Evolutionary conservation across 2,888 invertebrate genomes (phyloP), one percentile per base, ranked within the genome.

Genomic region (Coenonympha arcania): DNA sequence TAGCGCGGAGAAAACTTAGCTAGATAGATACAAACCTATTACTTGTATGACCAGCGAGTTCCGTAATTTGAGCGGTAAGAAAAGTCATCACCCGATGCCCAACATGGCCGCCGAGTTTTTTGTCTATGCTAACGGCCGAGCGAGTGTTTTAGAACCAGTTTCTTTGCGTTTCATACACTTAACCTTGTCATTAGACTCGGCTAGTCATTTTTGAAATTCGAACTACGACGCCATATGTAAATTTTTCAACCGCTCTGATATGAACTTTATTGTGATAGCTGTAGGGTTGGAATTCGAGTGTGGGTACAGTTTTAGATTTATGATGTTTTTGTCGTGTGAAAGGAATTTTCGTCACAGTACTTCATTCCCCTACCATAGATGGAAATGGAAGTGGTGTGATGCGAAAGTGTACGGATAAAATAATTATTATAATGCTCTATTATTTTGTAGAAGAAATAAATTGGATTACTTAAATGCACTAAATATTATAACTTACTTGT

Each of bases 101-200:
- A 65, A 66, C 62, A 66, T 65, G 65, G 66, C 63, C 54, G 62
- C 53, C 56, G 48, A n/a, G 47, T 67, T 67, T 66, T 67, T 67
- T 66, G 65, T 67, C 66, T 66, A 65, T 60, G 56, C 59, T 63
- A 62, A 64, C 65, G 65, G 63, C 63, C 56, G 50, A 50, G 63
- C 61, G 60, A 63, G 62, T 64, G 63, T 63, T 64, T 61, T 59
- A 63, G 62, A 67, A 67, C 67, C 63, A 62, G 67, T 67, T 66
- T 64, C 66, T 65, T 63, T 62, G 61, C 64, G 64, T 66, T 63
- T 65, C 65, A 62, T 65, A 62, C 62, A 63, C 62, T 63, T 64
- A 67, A 67, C 67, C 67, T 67, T 66, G 66, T 67, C 67, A 67
- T 67, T 67, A 67, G 64, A 60, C 62, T 52, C 62, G 58, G 55